Conservation (phyloP, 2,888 invertebrate species). For the Phyllotreta striolata region DNA sequence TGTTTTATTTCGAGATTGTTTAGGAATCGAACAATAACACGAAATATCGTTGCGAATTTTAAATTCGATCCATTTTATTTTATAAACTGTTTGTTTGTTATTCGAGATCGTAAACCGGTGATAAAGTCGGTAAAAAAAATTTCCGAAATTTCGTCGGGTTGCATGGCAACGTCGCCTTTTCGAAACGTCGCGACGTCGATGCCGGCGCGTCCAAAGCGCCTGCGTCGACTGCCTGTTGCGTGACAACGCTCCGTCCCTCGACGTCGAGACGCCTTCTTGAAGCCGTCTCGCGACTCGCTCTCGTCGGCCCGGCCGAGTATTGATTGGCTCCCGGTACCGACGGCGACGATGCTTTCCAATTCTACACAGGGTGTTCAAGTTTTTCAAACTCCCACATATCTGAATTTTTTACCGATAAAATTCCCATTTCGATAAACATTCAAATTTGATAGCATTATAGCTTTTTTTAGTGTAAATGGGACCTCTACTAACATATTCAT, state of each 20-base stretch:
- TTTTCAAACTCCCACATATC: too few species aligned
- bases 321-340: slow-evolving; percentile 25
- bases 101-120: too few species aligned
- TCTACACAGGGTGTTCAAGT: slow-evolving; percentile 25
- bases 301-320: slow-evolving; percentile 25
- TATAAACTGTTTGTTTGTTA: too few species aligned
- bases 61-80: too few species aligned
- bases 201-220: slow-evolving; percentile 40
- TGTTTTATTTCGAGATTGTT: slow-evolving; percentile 7
- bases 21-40: too few species aligned
- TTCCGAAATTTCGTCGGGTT: background rate
- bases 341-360: slow-evolving; percentile 17
- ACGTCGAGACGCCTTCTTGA: slow-evolving; percentile 55
- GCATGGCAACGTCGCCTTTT: slow-evolving; percentile 22
- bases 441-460: too few species aligned
- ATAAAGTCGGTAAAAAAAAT: too few species aligned
- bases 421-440: too few species aligned
- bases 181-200: slow-evolving; percentile 26
- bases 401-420: too few species aligned
- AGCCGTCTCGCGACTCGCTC: slow-evolving; percentile 24
- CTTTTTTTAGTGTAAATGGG: too few species aligned
- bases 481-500: too few species aligned
- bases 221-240: slow-evolving; percentile 54
- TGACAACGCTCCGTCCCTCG: slow-evolving; percentile 55
- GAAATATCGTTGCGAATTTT: too few species aligned